These are phyloP conservation scores for Geococcyx californianus DNA, from an alignment of 2,113 vertebrate species.

Conservation along the genomic window DNA sequence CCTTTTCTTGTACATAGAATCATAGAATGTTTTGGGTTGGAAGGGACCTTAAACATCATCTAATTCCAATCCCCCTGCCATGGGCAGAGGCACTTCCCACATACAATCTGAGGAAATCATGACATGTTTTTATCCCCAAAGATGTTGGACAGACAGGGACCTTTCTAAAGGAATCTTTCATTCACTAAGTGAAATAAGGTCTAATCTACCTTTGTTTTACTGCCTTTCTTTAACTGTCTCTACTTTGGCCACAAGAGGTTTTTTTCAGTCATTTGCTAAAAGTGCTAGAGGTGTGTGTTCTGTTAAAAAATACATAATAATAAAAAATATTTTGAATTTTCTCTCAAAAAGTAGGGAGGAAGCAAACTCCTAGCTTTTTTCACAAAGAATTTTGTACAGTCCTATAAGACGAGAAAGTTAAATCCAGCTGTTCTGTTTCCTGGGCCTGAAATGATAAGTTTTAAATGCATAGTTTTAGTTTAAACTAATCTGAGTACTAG, in stretches of 20 bases:
- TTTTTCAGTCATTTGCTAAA: neutral
- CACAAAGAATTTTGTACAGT: neutral
- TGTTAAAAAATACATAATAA: neutral
- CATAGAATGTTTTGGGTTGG: no score
- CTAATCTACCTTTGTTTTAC: neutral
- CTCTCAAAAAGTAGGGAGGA: neutral
- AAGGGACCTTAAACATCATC: no score
- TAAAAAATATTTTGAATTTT: neutral
- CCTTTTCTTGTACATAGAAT: no score
- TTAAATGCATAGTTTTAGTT: neutral
- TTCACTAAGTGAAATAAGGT: neutral
- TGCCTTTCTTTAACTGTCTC: neutral
- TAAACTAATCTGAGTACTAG: neutral
- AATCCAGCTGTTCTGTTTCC: neutral
- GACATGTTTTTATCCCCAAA: neutral
- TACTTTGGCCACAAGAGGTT: neutral
- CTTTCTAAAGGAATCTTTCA: neutral
- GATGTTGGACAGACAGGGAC: neutral
- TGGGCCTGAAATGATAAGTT: neutral
- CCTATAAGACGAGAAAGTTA: neutral
- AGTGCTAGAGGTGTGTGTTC: neutral
- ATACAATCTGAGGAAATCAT: neutral
- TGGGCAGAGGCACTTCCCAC: no score
- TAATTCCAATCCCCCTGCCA: no score
- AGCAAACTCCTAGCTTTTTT: neutral